Evolutionary conservation across 1,140 invertebrate genomes (phyloP).

Genomic region (Diorhabda elongata): DNA sequence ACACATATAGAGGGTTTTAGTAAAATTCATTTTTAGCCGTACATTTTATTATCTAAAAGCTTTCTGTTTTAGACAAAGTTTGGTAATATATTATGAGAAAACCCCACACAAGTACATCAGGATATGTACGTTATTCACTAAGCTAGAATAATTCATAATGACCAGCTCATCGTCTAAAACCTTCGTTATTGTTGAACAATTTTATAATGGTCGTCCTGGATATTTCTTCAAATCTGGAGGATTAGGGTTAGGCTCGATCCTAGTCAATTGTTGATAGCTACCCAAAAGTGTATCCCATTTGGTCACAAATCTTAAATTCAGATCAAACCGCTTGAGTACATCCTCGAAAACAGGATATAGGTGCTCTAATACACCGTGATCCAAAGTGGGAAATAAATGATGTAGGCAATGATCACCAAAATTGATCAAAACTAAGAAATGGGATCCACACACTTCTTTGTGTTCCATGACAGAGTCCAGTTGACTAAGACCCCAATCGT

Average conservation of each 20-base stretch:
- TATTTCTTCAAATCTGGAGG: slow-evolving; percentile 19
- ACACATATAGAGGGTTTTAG: too few species aligned
- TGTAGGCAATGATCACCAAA: slow-evolving; percentile 78
- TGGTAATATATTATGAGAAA: too few species aligned
- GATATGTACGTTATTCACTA: neutral
- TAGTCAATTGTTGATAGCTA: slow-evolving; percentile 64
- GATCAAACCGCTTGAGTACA: slow-evolving; percentile 66
- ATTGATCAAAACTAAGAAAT: slow-evolving; percentile 63
- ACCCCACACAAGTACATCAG: too few species aligned
- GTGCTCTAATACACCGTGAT: slow-evolving; percentile 66
- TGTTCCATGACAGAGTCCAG: slow-evolving; percentile 72
- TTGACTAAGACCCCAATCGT: slow-evolving; percentile 76
- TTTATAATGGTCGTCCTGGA: too few species aligned
- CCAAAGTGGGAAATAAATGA: slow-evolving; percentile 77
- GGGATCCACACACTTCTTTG: slow-evolving; percentile 61
- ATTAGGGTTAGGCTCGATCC: slow-evolving; percentile 47
- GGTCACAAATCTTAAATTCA: slow-evolving; percentile 53
- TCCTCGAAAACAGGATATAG: slow-evolving; percentile 64
- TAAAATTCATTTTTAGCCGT: too few species aligned
- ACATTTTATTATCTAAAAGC: too few species aligned
- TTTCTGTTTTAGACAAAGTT: too few species aligned
- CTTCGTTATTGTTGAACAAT: too few species aligned
- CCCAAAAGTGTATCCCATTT: slow-evolving; percentile 62
- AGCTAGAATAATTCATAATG: too few species aligned
- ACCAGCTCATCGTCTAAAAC: too few species aligned